Conservation (phyloP, 2,888 invertebrate genomes). For the Acholoe squamosa region DNA sequence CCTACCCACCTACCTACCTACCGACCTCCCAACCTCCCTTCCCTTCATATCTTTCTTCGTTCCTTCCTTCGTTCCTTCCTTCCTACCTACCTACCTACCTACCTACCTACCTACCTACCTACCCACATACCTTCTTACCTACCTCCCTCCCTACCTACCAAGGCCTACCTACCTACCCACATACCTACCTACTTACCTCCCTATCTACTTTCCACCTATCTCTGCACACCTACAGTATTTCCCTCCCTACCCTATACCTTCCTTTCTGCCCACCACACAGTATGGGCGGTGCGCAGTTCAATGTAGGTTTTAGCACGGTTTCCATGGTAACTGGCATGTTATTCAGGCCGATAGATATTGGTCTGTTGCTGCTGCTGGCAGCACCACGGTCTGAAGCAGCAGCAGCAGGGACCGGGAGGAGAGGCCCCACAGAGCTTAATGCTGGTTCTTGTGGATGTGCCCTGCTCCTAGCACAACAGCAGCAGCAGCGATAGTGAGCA, state of each 20-base stretch:
- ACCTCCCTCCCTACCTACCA: background rate
- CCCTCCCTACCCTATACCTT: background rate
- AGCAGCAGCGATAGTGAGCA: background rate
- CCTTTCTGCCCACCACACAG: conserved; percentile 26
- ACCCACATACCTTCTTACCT: background rate
- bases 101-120: background rate
- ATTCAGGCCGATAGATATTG: conserved; percentile 62
- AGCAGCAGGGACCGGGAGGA: background rate
- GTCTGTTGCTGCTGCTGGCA: conserved; percentile 8
- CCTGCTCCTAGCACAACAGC: background rate
- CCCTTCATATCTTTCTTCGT: background rate
- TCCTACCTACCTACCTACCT: background rate
- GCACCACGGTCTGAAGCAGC: background rate
- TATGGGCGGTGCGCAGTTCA: conserved; percentile 47
- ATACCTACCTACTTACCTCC: background rate
- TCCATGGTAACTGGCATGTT: conserved; percentile 60
- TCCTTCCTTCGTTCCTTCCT: background rate
- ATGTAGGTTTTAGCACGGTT: conserved; percentile 60
- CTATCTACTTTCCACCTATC: background rate
- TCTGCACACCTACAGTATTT: background rate
- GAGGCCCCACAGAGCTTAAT: background rate
- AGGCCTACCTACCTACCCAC: background rate
- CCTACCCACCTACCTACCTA: background rate
- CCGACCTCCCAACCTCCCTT: too few species aligned
- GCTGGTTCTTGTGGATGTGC: background rate